Evolutionary conservation across 2,888 invertebrate genomes (phyloP).

Genomic region (Hydropsyche betteni): DNA sequence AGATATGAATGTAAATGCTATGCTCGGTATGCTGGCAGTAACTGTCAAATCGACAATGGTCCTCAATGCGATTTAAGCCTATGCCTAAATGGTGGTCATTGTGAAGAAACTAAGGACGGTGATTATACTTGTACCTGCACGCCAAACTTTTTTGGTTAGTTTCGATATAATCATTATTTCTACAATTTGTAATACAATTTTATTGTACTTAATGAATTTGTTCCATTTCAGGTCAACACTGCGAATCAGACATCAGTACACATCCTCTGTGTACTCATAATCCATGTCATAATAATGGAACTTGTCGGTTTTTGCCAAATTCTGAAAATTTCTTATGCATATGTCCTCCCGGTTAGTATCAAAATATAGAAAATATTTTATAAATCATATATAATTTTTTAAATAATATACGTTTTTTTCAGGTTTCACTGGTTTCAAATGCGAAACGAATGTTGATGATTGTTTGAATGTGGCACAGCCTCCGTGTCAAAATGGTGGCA

Average conservation of each 20-base stretch:
- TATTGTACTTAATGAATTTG: background rate
- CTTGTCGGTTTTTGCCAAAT: conserved; percentile 73
- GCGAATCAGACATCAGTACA: conserved; percentile 76
- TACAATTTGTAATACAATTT: background rate
- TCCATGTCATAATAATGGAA: conserved; percentile 83
- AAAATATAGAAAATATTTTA: conserved; percentile 58
- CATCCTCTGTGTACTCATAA: conserved; percentile 77
- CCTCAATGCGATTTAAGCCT: conserved; percentile 74
- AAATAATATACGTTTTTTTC: conserved; percentile 47
- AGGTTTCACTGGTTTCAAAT: conserved; percentile 74
- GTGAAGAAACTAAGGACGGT: conserved; percentile 73
- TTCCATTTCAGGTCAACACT: conserved; percentile 65
- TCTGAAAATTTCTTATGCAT: conserved; percentile 67
- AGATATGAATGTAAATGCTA: conserved; percentile 86
- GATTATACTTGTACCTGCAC: conserved; percentile 78
- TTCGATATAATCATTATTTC: background rate
- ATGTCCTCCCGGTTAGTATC: conserved; percentile 65
- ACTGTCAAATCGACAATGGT: conserved; percentile 85
- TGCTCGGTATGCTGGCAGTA: conserved; percentile 85
- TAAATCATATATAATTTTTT: conserved; percentile 38
- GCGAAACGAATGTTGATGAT: conserved; percentile 80
- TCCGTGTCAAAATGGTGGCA: conserved; percentile 77
- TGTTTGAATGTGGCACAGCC: conserved; percentile 69
- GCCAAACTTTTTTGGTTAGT: conserved; percentile 70
- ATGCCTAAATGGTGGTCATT: conserved; percentile 79